Percentiles rank a stretch among this genome's conserved stretches.
These are phyloP conservation scores for Dicentrarchus labrax DNA, from an alignment of 2,113 vertebrate species.

Conservation along the genomic window DNA sequence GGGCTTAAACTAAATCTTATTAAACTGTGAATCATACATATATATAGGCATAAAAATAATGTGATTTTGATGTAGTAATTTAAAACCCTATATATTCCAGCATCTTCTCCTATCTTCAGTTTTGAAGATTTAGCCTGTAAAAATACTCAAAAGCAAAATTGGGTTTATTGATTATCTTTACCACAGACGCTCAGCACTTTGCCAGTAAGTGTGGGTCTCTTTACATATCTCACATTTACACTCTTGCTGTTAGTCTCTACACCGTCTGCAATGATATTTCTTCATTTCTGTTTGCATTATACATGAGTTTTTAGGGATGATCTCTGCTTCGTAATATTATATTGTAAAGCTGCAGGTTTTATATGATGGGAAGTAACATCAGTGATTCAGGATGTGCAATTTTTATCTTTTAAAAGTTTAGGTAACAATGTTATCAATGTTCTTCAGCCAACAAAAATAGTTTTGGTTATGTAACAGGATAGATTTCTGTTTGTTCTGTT, in stretches of 20 bases:
- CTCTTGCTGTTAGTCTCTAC: neutral
- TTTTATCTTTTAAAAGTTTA: too few relatives aligned
- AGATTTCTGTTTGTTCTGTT: too few relatives aligned
- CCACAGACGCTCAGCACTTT: neutral
- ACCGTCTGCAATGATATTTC: neutral
- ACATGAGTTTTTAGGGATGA: neutral
- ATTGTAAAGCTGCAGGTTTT: neutral
- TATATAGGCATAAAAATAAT: neutral
- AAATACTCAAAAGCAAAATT: conserved; percentile 6
- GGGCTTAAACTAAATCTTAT: neutral
- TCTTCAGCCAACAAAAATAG: neutral
- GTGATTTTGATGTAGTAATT: neutral
- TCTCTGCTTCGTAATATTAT: neutral
- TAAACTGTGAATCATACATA: conserved; percentile 9
- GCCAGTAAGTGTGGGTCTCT: neutral
- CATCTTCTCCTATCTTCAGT: neutral
- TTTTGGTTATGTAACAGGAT: neutral
- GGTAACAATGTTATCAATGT: too few relatives aligned
- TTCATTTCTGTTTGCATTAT: neutral
- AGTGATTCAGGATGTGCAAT: neutral
- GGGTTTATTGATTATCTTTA: conserved; percentile 15
- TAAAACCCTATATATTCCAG: neutral
- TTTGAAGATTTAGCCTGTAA: neutral
- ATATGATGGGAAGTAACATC: neutral
- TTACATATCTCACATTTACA: neutral